Base-by-base conservation (phyloP, 1,140 invertebrate species). In the Archivesica marissinica region DNA sequence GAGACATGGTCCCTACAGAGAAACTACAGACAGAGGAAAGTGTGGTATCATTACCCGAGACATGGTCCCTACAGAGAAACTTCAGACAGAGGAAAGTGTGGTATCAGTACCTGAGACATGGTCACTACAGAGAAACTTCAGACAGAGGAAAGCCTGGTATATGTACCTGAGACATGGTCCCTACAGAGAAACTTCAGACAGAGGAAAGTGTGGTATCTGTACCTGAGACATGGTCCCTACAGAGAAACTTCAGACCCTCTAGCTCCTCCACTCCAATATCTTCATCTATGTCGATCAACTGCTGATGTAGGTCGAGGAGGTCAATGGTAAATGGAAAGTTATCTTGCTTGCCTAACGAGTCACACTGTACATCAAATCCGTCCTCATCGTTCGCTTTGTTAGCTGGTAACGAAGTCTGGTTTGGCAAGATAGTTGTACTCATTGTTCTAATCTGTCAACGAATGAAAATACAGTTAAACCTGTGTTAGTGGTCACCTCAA, bases 201-300 rank as follows among this genome's bases (percentile, higher is more conserved):
- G n/a, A n/a, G n/a, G 15, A 3, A 30, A 61, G 20, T 61, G 25
- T 61, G 35, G 9, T 38, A 35, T 15, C 4, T 23, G 23, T 75
- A 84, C 81, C 81, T 84, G 81, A 25, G 20, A 84, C 39, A 23
- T 56, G n/a, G 38, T 84, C 81, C 25, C 72, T 9, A 39, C 81
- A 84, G 2, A 75, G 28, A 50, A 84, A 84, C 72, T 84, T 84
- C 0, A 84, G 28, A 11, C 23, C 54, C 52, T 84, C 72, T 9
- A 76, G 15, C 2, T 84, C 81, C 15, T 66, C 61, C 15, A 25
- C 52, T 9, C 70, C 72, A 11, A 84, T 25, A 44, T 84, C 81
- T 47, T 84, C 81, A 64, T 76, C 47, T 23, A 84, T 64, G 38
- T 75, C 47, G 28, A 84, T 76, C 28, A 84, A n/a, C 25, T 28